Evolutionary conservation across 2,888 invertebrate genomes (phyloP).

Genomic region (Xylophagus ater): DNA sequence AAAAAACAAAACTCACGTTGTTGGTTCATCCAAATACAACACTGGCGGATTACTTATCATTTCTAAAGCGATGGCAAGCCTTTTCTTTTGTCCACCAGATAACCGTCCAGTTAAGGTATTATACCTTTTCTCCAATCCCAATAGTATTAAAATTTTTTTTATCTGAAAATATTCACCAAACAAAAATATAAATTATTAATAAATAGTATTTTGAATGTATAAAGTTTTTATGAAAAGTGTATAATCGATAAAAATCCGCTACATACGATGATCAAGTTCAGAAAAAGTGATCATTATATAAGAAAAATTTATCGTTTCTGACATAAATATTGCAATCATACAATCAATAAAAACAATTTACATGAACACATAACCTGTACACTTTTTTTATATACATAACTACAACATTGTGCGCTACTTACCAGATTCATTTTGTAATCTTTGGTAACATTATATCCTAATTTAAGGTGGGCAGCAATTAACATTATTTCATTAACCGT

Average conservation of each 20-base stretch:
- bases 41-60: constrained; percentile 78
- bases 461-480: constrained; percentile 69
- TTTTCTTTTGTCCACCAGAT: constrained; percentile 76
- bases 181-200: too few species aligned
- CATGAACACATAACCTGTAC: too few species aligned
- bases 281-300: too few species aligned
- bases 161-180: constrained; percentile 43
- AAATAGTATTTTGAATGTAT: too few species aligned
- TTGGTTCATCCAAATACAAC: constrained; percentile 80
- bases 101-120: constrained; percentile 59
- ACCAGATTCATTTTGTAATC: constrained; percentile 62
- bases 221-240: too few species aligned
- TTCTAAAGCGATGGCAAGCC: constrained; percentile 72
- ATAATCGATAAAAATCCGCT: too few species aligned
- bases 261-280: too few species aligned
- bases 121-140: constrained; percentile 58
- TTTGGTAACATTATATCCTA: constrained; percentile 56
- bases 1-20: constrained; percentile 48
- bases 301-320: too few species aligned
- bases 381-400: too few species aligned
- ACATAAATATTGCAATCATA: too few species aligned
- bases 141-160: constrained; percentile 57
- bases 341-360: too few species aligned
- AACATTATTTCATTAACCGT: constrained; percentile 74
- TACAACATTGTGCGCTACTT: too few species aligned